Base-by-base conservation (phyloP, 2,797 vertebrate species). In the Pseudomugil tenellus region DNA sequence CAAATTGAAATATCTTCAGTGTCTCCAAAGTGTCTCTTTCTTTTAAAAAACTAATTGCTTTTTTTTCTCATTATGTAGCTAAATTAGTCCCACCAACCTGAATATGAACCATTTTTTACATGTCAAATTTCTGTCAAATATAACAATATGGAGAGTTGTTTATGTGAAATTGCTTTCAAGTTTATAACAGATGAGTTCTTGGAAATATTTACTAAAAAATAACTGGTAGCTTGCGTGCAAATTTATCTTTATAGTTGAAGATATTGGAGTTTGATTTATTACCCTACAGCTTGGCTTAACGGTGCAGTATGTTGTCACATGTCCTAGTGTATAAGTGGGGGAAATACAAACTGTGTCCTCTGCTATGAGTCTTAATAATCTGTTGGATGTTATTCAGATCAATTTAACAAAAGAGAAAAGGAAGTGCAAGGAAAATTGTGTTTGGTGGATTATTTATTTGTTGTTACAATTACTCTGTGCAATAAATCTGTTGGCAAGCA, bases 1-100 rank as follows among this genome's bases (percentile, higher is more conserved):
- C 88, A 90, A 89, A 92, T 91, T 86, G 83, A 92, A 93, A 91
- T 87, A 91, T 90, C 84, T 81, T 71, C 54, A 17, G 35, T 46
- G 63, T 56, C 59, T 64, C 62, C 55, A 49, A 65, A 81, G 67
- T 67, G 71, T 69, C 72, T 76, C 57, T 51, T 55, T 67, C n/a
- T 65, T 58, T 67, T 35, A 53, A 35, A 62, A 84, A 87, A 76
- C 29, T 70, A 54, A 35, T 19, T 62, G 67, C 51, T 55, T 62
- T 64, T 76, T 74, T 86, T 77, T 61, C 43, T 67, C 53, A 70
- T 84, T 70, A 56, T 39, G 35, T 62, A 37, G 59, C 34, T 12
- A 26, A 70, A 72, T 80, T 53, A 72, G 35, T 63, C 14, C 11
- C 39, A 51, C 76, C 28, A 29, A 34, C 51, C 10, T 34, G 16